Conservation (phyloP, 2,797 vertebrate genomes). For the Gephyroberyx darwinii region DNA sequence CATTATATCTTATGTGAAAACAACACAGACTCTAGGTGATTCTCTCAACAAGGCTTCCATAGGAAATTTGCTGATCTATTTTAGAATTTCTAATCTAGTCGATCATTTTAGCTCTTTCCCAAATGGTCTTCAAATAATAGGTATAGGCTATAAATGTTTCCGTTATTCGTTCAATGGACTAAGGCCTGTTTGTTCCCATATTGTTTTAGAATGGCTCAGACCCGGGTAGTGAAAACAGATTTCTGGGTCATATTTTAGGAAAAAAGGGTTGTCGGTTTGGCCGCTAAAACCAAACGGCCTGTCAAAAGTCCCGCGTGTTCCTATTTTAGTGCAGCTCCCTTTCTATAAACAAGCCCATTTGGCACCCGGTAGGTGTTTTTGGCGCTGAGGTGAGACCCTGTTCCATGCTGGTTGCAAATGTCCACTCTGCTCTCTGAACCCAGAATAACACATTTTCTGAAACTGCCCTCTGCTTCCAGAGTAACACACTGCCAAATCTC, state of each 20-base stretch:
- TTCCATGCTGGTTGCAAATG: conserved; percentile 23
- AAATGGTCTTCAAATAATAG: not conserved
- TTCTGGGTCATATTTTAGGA: not conserved
- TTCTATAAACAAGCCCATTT: conserved; percentile 47
- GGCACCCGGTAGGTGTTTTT: conserved; percentile 55
- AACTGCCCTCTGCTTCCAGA: conserved; percentile 18
- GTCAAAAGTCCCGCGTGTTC: conserved; percentile 10
- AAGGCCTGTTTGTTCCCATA: conserved; percentile 1
- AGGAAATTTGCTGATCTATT: not conserved
- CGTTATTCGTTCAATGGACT: not conserved
- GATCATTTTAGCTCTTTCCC: not conserved
- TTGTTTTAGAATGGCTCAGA: conserved; percentile 8
- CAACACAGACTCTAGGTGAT: not conserved
- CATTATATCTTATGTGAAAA: conserved; percentile 27
- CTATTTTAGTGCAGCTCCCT: conserved; percentile 32
- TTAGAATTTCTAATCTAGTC: not conserved
- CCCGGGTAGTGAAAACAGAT: conserved; percentile 6
- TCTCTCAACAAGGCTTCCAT: too few species aligned
- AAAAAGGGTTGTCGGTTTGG: not conserved
- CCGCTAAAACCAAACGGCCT: not conserved
- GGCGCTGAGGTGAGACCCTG: conserved; percentile 48
- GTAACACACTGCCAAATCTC: conserved; percentile 29
- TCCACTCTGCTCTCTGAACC: conserved; percentile 23
- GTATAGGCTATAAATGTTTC: not conserved
- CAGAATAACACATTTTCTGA: conserved; percentile 32